Conservation (phyloP, 2,113 vertebrate species). For the Dendropsophus ebraccatus region DNA sequence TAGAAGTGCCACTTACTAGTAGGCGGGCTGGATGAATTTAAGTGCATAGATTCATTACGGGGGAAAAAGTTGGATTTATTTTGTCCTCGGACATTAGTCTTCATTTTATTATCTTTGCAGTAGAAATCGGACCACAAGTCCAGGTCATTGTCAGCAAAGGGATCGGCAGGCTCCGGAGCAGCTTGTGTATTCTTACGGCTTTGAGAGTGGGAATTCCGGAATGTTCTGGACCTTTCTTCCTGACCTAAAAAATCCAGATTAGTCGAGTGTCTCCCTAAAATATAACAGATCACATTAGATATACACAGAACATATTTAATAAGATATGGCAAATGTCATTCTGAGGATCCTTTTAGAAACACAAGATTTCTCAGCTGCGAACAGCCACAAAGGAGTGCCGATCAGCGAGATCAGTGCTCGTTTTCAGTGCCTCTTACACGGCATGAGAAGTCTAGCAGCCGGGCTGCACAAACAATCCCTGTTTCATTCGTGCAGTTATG, state of each 20-base stretch:
- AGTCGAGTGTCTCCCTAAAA: conserved; percentile 65
- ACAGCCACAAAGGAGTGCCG: too few species aligned
- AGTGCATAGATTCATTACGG: conserved; percentile 38
- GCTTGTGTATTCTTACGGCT: conserved; percentile 77
- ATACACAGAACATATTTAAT: too few species aligned
- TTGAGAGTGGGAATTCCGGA: conserved; percentile 83
- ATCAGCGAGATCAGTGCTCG: too few species aligned
- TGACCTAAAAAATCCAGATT: conserved; percentile 34
- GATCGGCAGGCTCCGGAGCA: neutral
- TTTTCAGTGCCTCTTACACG: too few species aligned
- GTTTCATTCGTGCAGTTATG: too few species aligned
- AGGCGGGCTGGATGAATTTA: neutral
- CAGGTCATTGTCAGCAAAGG: conserved; percentile 9
- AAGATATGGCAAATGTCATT: too few species aligned
- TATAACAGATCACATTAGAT: too few species aligned
- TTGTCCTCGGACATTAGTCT: neutral
- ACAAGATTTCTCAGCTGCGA: too few species aligned
- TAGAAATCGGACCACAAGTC: conserved; percentile 65
- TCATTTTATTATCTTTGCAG: conserved; percentile 54
- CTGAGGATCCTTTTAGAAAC: too few species aligned
- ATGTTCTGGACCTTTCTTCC: conserved; percentile 61
- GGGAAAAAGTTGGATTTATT: conserved; percentile 25
- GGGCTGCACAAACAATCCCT: too few species aligned
- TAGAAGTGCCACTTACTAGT: neutral
- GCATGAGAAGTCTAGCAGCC: too few species aligned